Conservation (phyloP, 2,888 invertebrate species). For the Tricholauxania praeusta region DNA sequence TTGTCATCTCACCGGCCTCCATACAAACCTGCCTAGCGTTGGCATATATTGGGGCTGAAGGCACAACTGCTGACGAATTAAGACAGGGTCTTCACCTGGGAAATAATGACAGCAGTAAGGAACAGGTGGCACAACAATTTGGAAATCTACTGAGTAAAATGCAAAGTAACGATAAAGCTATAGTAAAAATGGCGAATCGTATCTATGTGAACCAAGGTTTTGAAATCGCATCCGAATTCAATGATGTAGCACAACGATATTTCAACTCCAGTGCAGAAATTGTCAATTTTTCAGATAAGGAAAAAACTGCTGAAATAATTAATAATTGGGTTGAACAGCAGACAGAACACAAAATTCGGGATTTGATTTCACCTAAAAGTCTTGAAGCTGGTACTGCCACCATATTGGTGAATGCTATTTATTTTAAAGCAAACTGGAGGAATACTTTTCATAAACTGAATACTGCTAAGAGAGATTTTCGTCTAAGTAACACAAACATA, state of each 20-base stretch:
- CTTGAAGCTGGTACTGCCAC: slow-evolving; percentile 72
- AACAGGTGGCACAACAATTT: slow-evolving; percentile 46
- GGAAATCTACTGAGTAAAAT: slow-evolving; percentile 37
- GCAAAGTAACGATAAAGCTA: slow-evolving; percentile 37
- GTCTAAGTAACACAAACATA: too few relatives aligned
- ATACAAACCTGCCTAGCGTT: slow-evolving; percentile 77
- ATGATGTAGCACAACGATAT: slow-evolving; percentile 71
- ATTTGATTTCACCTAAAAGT: slow-evolving; percentile 61
- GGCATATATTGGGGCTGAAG: slow-evolving; percentile 75
- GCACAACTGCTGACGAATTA: slow-evolving; percentile 56
- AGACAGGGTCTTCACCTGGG: slow-evolving; percentile 35
- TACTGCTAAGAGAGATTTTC: too few relatives aligned
- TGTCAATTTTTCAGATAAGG: slow-evolving; percentile 73
- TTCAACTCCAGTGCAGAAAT: slow-evolving; percentile 76
- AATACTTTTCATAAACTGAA: too few relatives aligned
- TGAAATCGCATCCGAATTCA: slow-evolving; percentile 71
- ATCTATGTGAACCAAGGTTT: slow-evolving; percentile 73
- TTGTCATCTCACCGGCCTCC: slow-evolving; percentile 66
- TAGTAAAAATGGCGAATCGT: slow-evolving; percentile 75
- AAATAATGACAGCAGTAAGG: slow-evolving; percentile 24
- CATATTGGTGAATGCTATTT: slow-evolving; percentile 84
- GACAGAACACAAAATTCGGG: slow-evolving; percentile 81
- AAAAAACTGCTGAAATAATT: slow-evolving; percentile 71
- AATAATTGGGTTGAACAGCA: slow-evolving; percentile 84
- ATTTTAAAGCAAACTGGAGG: slow-evolving; percentile 85